Conservation (phyloP, 2,797 vertebrate species). For the Coregonus suidteri region DNA sequence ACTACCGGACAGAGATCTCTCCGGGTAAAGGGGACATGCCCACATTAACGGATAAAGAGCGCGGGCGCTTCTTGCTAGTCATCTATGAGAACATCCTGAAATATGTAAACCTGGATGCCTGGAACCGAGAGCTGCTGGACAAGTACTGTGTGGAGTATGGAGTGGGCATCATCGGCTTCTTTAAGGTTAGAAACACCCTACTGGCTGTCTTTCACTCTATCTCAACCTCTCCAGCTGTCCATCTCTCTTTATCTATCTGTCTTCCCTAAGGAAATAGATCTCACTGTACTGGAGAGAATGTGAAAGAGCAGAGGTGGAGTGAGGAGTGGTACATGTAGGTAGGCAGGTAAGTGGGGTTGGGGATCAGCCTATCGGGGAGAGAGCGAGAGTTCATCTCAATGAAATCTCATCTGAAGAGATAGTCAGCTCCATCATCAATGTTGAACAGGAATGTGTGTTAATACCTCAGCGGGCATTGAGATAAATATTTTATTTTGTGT, state of each 20-base stretch:
- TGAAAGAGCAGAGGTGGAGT: constrained; percentile 23
- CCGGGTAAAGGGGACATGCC: constrained; percentile 99
- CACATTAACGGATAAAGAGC: constrained; percentile 93
- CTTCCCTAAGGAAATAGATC: not conserved
- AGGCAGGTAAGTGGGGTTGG: not conserved
- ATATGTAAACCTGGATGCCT: constrained; percentile 96
- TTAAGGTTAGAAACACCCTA: constrained; percentile 82
- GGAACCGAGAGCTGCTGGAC: constrained; percentile 98
- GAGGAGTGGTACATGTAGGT: not conserved
- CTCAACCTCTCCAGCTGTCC: constrained; percentile 12
- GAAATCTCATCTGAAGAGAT: constrained; percentile 26
- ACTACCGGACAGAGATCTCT: constrained; percentile 95
- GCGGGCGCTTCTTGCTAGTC: constrained; percentile 92
- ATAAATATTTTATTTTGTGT: constrained; percentile 1
- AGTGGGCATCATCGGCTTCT: constrained; percentile 98
- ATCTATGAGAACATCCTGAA: constrained; percentile 98
- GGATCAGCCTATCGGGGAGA: not conserved
- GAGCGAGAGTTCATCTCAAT: constrained; percentile 56
- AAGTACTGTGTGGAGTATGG: constrained; percentile 99
- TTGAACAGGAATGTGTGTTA: constrained; percentile 4
- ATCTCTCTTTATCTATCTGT: constrained; percentile 20
- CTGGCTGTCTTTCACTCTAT: not conserved
- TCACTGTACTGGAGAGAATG: not conserved
- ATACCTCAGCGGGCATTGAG: not conserved
- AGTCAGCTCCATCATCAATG: constrained; percentile 1